Conservation (phyloP, 64 coral and sea anemone genomes). For the Actinia tenebrosa region DNA sequence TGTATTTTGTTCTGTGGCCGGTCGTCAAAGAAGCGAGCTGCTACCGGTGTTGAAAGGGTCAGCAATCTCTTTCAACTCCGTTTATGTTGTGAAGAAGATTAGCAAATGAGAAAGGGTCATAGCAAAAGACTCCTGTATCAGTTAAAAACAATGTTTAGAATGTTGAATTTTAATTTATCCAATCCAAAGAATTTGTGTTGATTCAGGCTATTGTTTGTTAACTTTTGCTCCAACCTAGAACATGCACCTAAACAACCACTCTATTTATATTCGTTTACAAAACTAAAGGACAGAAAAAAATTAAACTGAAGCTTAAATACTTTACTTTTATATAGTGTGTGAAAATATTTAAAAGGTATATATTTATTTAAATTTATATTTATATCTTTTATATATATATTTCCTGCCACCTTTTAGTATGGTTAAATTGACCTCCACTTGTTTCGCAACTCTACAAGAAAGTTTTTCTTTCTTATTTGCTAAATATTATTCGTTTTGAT, state of each 20-base stretch:
- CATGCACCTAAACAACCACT: constrained; percentile 18
- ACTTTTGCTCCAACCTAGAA: neutral
- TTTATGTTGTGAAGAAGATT: constrained; percentile 7
- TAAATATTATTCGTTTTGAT: neutral
- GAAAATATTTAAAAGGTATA: neutral
- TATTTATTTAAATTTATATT: neutral
- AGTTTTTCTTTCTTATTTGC: constrained; percentile 9
- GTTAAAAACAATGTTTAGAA: neutral
- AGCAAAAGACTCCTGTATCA: neutral
- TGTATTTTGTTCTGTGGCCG: neutral
- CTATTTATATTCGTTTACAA: constrained; percentile 4
- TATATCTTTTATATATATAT: neutral
- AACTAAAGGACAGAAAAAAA: neutral
- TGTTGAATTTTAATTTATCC: neutral
- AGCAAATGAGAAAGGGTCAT: constrained; percentile 9
- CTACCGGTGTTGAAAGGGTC: constrained; percentile 18
- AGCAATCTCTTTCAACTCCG: constrained; percentile 15
- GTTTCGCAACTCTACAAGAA: constrained; percentile 2
- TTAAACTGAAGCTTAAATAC: neutral
- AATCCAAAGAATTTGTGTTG: constrained; percentile 1
- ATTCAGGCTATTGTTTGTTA: neutral
- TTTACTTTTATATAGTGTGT: neutral
- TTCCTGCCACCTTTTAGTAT: neutral
- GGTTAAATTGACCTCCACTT: constrained; percentile 1
- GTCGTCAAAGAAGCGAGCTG: constrained; percentile 12